Percentiles rank a stretch among this genome's conserved stretches.
Evolutionary conservation across 2,113 vertebrate genomes (phyloP).

Genomic region (Dromiciops gliroides): DNA sequence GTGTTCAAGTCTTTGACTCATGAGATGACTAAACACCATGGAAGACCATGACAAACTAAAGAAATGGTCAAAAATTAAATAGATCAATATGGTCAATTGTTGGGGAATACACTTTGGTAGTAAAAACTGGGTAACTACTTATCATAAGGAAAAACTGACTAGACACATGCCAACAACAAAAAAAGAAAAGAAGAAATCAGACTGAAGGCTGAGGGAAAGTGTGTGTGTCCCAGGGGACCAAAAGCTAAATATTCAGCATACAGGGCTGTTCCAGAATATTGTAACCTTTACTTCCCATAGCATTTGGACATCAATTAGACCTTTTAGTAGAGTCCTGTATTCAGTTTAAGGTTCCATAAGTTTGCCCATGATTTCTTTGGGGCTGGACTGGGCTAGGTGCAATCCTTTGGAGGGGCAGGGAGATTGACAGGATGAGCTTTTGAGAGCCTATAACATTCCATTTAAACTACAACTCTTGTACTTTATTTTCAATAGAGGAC

Average conservation of each 20-base stretch:
- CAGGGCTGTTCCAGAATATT: background rate
- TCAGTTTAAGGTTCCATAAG: background rate
- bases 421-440: background rate
- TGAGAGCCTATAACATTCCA: constrained; percentile 18
- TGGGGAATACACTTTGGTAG: background rate
- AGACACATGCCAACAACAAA: background rate
- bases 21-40: background rate
- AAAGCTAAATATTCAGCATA: background rate
- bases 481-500: constrained; percentile 25
- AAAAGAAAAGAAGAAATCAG: background rate
- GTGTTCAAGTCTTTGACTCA: background rate
- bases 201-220: background rate
- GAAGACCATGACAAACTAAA: background rate
- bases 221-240: background rate
- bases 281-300: background rate
- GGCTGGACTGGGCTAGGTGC: background rate
- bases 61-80: constrained; percentile 31
- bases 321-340: background rate
- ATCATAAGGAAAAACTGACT: background rate
- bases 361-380: background rate
- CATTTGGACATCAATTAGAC: background rate
- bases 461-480: constrained; percentile 10
- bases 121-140: background rate
- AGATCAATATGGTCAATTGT: background rate
- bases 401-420: background rate